These are phyloP conservation scores for Poecilia velifera DNA, from an alignment of 2,797 vertebrate genomes.

Conservation along the genomic window DNA sequence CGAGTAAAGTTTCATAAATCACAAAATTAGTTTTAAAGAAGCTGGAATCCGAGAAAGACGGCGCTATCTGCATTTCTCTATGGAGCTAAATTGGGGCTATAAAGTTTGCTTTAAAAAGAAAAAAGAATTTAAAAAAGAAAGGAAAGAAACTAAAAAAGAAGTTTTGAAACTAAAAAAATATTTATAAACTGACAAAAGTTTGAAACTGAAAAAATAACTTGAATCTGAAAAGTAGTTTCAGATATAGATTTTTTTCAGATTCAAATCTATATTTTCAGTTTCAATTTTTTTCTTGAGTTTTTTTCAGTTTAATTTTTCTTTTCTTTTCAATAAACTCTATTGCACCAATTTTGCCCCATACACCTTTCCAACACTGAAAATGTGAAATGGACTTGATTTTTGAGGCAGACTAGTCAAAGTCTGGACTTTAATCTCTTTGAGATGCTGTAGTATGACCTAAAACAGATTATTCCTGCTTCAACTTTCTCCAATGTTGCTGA, in stretches of 20 bases:
- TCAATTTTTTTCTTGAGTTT: too few species aligned
- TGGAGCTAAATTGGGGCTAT: too few species aligned
- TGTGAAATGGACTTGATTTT: background rate
- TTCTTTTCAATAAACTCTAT: too few species aligned
- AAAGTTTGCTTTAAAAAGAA: background rate
- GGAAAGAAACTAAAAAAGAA: too few species aligned
- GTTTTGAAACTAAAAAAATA: too few species aligned
- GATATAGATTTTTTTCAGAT: background rate
- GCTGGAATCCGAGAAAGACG: background rate
- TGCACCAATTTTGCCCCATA: too few species aligned
- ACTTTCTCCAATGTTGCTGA: background rate
- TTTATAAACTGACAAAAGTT: too few species aligned
- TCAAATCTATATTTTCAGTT: background rate
- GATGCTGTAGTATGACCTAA: background rate
- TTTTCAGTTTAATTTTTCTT: background rate
- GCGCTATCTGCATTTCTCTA: too few species aligned
- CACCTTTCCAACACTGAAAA: too few species aligned
- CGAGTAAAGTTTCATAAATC: background rate
- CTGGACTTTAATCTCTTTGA: background rate
- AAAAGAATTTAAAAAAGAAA: background rate
- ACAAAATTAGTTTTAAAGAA: background rate
- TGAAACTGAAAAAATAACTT: too few species aligned
- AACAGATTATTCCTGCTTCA: background rate
- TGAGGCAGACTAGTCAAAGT: background rate
- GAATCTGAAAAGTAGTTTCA: background rate